These are phyloP conservation scores for Gisinianus flammeolus DNA, from an alignment of 2,888 invertebrate genomes.

Conservation along the genomic window DNA sequence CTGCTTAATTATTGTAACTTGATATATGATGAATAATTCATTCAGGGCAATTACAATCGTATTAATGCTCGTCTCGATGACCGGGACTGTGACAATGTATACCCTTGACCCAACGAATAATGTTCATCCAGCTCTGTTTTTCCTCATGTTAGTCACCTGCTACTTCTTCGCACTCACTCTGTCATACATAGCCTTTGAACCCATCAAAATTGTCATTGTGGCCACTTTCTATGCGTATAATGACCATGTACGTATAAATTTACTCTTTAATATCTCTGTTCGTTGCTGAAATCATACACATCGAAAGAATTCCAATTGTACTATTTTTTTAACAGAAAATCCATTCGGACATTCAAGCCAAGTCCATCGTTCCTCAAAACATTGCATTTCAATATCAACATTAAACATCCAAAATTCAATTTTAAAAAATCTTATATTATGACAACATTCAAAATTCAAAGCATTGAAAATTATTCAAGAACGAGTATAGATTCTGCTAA, in stretches of 20 bases:
- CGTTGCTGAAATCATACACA: background rate
- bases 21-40: background rate
- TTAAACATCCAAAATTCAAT: no score
- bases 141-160: background rate
- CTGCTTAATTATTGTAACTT: background rate
- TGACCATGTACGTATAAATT: background rate
- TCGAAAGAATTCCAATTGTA: background rate
- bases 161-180: background rate
- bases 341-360: background rate
- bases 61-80: background rate
- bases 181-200: background rate
- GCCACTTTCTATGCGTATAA: background rate
- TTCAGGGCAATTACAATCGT: background rate
- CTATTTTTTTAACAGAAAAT: background rate
- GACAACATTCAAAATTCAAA: no score
- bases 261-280: background rate
- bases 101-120: background rate
- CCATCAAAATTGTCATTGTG: constrained; percentile 11
- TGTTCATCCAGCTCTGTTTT: background rate
- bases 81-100: background rate
- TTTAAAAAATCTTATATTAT: no score
- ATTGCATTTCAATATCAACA: background rate
- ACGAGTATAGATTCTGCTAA: no score
- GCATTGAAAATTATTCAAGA: no score
- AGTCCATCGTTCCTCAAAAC: background rate